Percentiles rank a stretch among this genome's conserved stretches.
These are phyloP conservation scores for Reticulitermes speratus DNA, from an alignment of 1,140 invertebrate genomes.

Conservation along the genomic window DNA sequence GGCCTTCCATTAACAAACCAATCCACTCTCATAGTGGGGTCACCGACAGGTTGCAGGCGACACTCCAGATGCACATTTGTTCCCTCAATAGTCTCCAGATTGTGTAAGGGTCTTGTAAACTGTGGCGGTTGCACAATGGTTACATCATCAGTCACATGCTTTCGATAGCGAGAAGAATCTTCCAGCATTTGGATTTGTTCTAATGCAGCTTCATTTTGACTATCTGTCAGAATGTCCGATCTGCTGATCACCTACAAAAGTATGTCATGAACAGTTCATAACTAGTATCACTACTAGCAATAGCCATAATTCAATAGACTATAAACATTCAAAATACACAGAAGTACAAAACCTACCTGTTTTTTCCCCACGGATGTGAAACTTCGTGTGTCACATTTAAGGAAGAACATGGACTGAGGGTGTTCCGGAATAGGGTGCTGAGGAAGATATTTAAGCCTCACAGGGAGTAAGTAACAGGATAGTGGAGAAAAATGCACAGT, in stretches of 20 bases:
- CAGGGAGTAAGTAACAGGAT: too few species aligned
- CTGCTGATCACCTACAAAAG: slow-evolving; percentile 61
- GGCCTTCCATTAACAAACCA: slow-evolving; percentile 95
- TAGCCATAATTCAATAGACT: neutral
- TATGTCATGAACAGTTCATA: neutral
- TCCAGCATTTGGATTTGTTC: slow-evolving; percentile 95
- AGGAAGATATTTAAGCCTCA: too few species aligned
- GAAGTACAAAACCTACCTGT: neutral
- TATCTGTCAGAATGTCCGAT: slow-evolving; percentile 88
- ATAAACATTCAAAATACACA: neutral
- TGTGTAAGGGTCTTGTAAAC: slow-evolving; percentile 84
- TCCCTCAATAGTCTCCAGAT: slow-evolving; percentile 87
- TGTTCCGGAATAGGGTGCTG: too few species aligned
- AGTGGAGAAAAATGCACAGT: too few species aligned
- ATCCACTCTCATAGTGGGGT: slow-evolving; percentile 92
- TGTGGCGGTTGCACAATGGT: slow-evolving; percentile 78
- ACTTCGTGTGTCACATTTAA: too few species aligned
- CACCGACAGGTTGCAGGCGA: slow-evolving; percentile 89
- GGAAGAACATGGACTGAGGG: too few species aligned
- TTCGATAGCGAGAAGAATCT: slow-evolving; percentile 72
- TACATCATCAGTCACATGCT: slow-evolving; percentile 71
- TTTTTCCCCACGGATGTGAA: too few species aligned
- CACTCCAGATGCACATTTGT: slow-evolving; percentile 93
- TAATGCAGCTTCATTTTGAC: slow-evolving; percentile 91
- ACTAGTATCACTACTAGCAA: neutral